Percentiles rank a stretch among this genome's conserved stretches.
Conservation (phyloP, 1,140 invertebrate genomes). For the Elymnias hypermnestra region DNA sequence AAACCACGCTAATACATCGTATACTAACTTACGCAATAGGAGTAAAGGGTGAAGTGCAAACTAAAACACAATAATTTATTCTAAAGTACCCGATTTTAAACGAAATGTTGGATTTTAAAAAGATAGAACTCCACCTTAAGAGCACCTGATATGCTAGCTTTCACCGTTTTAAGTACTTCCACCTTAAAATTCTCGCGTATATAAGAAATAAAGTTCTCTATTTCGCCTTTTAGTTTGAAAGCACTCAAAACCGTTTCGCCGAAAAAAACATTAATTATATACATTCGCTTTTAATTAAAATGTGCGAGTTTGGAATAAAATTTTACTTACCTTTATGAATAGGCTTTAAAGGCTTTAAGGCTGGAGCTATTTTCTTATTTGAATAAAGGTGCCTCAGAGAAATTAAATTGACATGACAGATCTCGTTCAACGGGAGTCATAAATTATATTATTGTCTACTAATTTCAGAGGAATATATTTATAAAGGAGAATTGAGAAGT, state of each 20-base stretch:
- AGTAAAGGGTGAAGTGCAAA: no score
- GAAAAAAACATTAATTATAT: slow-evolving; percentile 13
- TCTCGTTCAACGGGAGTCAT: no score
- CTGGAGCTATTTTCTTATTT: not conserved
- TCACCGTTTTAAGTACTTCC: no score
- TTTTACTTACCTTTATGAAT: slow-evolving; percentile 2
- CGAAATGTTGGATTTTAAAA: not conserved
- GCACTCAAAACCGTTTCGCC: slow-evolving; percentile 5
- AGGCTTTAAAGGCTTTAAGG: not conserved
- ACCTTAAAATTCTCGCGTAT: not conserved
- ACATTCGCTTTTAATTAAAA: slow-evolving; percentile 9
- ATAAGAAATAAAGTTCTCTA: slow-evolving; percentile 1
- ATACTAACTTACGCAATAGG: no score
- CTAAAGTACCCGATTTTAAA: not conserved
- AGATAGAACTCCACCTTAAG: not conserved
- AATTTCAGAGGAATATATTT: no score
- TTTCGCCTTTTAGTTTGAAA: not conserved
- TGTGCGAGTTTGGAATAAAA: slow-evolving; percentile 5
- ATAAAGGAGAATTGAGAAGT: no score
- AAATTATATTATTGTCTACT: no score
- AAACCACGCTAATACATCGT: no score
- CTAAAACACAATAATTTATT: not conserved
- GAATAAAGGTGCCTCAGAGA: no score
- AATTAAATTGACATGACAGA: no score
- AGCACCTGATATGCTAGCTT: not conserved